These are phyloP conservation scores for Stegophylla sp. DNA, from an alignment of 2,888 invertebrate genomes.

Conservation along the genomic window DNA sequence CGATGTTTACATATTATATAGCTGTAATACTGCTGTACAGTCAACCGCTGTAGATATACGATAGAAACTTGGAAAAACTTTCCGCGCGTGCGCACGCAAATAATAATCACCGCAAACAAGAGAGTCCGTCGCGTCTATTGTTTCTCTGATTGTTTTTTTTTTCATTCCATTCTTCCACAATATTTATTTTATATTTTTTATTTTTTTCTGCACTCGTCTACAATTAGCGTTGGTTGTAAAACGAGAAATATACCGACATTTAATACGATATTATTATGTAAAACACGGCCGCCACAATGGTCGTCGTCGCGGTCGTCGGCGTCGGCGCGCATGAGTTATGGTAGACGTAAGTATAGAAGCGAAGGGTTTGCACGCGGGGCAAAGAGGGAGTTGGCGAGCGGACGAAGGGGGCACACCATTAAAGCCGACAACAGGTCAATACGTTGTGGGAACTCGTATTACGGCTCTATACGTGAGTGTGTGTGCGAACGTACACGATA, in stretches of 20 bases:
- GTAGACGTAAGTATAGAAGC: conserved; percentile 32
- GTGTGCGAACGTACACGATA: not conserved
- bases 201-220: conserved; percentile 32
- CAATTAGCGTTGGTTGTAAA: conserved; percentile 51
- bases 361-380: conserved; percentile 28
- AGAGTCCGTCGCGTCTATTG: conserved; percentile 25
- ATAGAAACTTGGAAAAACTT: conserved; percentile 9
- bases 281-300: conserved; percentile 43
- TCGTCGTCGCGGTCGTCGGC: conserved; percentile 18
- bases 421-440: conserved; percentile 54
- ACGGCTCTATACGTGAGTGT: conserved; percentile 1
- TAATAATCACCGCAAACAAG: conserved; percentile 10
- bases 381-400: not conserved
- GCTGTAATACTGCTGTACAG: not conserved
- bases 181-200: conserved; percentile 26
- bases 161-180: conserved; percentile 4
- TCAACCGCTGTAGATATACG: not conserved
- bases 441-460: conserved; percentile 56
- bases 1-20: not conserved
- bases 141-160: conserved; percentile 8
- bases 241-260: conserved; percentile 52
- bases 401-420: conserved; percentile 30
- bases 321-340: conserved; percentile 47
- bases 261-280: conserved; percentile 50
- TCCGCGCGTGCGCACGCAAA: not conserved